Conservation (phyloP, 2,113 vertebrate genomes). For the Chionis minor region DNA sequence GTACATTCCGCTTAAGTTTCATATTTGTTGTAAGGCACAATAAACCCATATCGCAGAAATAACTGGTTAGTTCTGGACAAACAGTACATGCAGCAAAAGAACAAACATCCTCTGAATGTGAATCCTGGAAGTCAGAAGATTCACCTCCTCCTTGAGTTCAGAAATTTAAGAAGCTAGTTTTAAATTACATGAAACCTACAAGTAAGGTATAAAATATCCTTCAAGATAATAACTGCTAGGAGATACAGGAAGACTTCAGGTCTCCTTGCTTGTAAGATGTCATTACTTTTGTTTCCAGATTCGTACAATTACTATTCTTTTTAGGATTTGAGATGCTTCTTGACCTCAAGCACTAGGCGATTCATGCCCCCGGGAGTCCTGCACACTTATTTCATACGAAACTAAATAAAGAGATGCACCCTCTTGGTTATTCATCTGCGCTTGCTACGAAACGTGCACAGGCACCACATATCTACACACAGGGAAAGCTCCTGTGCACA, state of each 20-base stretch:
- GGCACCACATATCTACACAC: background rate
- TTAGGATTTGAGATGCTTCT: conserved; percentile 25
- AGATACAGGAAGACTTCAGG: conserved; percentile 68
- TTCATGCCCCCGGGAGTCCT: background rate
- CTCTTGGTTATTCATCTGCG: background rate
- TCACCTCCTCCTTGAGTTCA: conserved; percentile 69
- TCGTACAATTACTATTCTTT: conserved; percentile 35
- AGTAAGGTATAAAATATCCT: conserved; percentile 70
- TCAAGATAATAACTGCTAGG: conserved; percentile 55
- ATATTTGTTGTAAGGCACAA: conserved; percentile 80
- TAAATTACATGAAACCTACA: conserved; percentile 71
- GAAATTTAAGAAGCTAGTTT: conserved; percentile 66
- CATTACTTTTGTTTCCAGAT: conserved; percentile 6
- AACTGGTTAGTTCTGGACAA: conserved; percentile 73
- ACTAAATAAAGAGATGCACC: background rate
- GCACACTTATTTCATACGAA: background rate
- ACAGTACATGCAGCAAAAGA: conserved; percentile 78
- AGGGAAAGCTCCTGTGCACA: background rate
- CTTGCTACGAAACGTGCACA: background rate
- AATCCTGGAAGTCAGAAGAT: conserved; percentile 71
- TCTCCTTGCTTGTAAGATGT: conserved; percentile 30
- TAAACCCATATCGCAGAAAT: conserved; percentile 71
- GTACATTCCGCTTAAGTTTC: conserved; percentile 71
- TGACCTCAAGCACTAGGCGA: background rate
- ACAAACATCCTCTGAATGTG: conserved; percentile 59